phyloP scores from a whole-genome alignment of 2,797 vertebrate genomes.

The Limosa lapponica region DNA sequence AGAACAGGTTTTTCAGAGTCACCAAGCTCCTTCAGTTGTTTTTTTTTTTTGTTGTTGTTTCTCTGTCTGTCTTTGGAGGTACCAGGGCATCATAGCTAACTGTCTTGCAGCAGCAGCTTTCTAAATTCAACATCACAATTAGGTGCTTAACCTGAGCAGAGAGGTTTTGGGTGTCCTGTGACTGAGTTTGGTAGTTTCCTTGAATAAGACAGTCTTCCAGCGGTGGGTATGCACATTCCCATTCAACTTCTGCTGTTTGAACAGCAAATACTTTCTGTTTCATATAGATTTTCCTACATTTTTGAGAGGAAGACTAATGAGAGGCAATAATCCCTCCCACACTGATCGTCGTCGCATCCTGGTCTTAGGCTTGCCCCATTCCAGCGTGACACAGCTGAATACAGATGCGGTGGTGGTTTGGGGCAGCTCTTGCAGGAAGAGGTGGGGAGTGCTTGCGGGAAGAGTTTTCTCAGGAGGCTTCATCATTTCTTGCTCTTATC shows the following conservation, averaged over 20 bases:
- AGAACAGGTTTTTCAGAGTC: background rate
- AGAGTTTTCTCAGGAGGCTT: background rate
- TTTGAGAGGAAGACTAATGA: background rate
- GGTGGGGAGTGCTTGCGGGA: background rate
- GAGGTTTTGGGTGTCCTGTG: background rate
- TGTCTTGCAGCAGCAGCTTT: background rate
- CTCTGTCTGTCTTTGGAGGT: background rate
- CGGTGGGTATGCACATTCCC: background rate
- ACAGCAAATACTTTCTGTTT: background rate
- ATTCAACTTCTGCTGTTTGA: background rate
- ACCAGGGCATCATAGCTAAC: background rate
- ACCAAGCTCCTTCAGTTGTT: background rate
- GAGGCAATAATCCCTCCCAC: background rate
- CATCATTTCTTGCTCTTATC: background rate
- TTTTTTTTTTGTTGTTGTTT: background rate
- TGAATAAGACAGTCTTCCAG: background rate
- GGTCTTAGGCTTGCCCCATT: fast-evolving
- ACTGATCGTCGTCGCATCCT: fast-evolving
- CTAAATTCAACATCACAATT: background rate
- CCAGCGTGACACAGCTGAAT: background rate
- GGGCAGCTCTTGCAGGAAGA: background rate
- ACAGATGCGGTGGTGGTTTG: background rate
- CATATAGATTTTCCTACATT: background rate
- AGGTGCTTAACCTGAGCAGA: background rate
- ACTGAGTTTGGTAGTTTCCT: background rate